A percentile compares a stretch with the other conserved stretches of the same genome.
These are phyloP conservation scores for Tipula helvola DNA, from an alignment of 2,888 invertebrate genomes.

Conservation along the genomic window DNA sequence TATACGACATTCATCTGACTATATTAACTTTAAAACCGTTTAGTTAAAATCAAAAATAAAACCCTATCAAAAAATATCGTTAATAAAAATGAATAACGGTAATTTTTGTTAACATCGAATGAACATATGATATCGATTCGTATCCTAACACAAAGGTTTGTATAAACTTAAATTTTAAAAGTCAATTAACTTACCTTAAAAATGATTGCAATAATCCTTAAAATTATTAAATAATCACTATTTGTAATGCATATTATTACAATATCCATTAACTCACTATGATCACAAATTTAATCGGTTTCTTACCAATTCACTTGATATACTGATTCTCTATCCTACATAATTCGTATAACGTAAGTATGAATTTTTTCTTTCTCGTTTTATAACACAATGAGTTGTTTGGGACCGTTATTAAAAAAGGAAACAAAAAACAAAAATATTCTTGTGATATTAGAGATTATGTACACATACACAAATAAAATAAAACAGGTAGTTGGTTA, in stretches of 20 bases:
- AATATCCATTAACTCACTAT: too few relatives aligned
- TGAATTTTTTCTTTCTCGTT: not conserved
- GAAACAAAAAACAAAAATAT: not conserved
- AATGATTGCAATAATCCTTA: not conserved
- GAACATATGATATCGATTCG: too few relatives aligned
- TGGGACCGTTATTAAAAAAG: not conserved
- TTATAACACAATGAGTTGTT: not conserved
- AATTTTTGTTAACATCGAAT: too few relatives aligned
- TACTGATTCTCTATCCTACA: too few relatives aligned
- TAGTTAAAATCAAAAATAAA: too few relatives aligned
- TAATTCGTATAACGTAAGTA: not conserved
- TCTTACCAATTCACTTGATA: not conserved
- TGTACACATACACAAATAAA: not conserved
- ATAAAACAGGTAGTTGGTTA: not conserved
- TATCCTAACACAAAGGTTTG: too few relatives aligned
- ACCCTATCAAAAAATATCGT: too few relatives aligned
- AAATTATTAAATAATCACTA: not conserved
- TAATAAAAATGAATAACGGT: too few relatives aligned
- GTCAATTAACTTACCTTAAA: not conserved
- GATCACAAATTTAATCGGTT: not conserved
- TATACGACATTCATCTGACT: too few relatives aligned
- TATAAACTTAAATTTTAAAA: not conserved
- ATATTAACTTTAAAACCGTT: too few relatives aligned
- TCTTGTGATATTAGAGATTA: not conserved
- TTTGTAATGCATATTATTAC: too few relatives aligned